Conservation (phyloP, 1,140 invertebrate genomes). For the Agrypnia vestita region DNA sequence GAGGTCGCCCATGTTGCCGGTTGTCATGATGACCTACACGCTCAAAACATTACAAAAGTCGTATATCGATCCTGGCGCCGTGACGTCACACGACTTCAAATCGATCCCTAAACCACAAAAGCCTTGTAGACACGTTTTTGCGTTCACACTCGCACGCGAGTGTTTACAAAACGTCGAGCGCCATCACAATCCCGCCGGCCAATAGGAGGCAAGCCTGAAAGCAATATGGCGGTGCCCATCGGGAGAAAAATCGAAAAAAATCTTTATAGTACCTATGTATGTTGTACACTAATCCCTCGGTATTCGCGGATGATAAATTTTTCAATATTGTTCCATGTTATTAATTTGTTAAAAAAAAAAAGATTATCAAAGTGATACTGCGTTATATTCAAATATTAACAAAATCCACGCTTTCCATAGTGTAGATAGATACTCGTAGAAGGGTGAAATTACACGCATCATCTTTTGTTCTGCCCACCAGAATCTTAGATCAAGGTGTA, state of each 20-base stretch:
- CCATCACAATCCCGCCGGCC: background rate
- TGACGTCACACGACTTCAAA: constrained; percentile 50
- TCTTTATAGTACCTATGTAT: too few species aligned
- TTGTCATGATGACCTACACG: constrained; percentile 61
- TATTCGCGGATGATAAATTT: too few species aligned
- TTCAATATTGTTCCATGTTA: too few species aligned
- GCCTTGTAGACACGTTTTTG: background rate
- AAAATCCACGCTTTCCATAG: too few species aligned
- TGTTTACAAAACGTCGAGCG: background rate
- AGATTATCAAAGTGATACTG: too few species aligned
- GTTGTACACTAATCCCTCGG: too few species aligned
- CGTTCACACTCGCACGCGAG: background rate
- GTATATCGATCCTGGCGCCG: constrained; percentile 53
- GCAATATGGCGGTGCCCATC: background rate
- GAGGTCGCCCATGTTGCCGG: constrained; percentile 24
- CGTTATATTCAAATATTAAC: too few species aligned
- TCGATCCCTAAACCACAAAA: constrained; percentile 3
- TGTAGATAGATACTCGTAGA: too few species aligned
- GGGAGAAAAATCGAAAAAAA: background rate
- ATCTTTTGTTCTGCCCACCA: too few species aligned
- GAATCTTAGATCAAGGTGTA: too few species aligned
- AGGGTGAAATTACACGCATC: too few species aligned
- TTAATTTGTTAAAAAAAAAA: too few species aligned
- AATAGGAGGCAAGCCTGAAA: background rate
- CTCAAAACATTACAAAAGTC: constrained; percentile 59